Conservation (phyloP, 2,797 vertebrate species). For the Galago senegalensis region DNA sequence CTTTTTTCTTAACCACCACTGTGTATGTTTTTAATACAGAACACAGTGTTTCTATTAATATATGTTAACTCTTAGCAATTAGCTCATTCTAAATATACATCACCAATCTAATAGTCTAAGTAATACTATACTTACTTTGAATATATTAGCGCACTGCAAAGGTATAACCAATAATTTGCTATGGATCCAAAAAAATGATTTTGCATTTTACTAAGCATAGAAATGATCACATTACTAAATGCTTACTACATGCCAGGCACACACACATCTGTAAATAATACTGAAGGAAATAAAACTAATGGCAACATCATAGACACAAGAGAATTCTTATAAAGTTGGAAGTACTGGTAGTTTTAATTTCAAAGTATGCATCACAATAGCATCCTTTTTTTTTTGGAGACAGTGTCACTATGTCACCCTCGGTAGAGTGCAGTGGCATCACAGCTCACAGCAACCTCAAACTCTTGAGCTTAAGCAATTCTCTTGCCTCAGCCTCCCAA, state of each 20-base stretch:
- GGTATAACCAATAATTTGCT: not conserved
- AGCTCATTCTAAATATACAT: not conserved
- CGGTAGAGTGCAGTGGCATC: no score
- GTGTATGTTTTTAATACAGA: not conserved
- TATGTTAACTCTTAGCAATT: not conserved
- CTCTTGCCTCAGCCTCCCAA: no score
- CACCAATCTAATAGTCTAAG: not conserved
- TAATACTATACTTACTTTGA: not conserved
- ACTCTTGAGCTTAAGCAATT: no score
- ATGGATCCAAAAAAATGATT: conserved; percentile 28
- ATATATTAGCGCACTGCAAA: not conserved
- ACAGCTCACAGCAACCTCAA: no score
- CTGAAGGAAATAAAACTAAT: not conserved
- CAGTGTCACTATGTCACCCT: no score
- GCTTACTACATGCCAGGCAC: not conserved
- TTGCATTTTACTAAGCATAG: not conserved
- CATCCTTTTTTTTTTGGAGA: no score
- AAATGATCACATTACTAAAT: not conserved
- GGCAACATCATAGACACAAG: not conserved
- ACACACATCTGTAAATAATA: not conserved
- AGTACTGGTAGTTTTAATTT: not conserved
- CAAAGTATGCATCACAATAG: not conserved
- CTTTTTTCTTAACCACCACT: not conserved
- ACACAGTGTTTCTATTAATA: not conserved
- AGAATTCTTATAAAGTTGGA: conserved; percentile 9